Percentiles rank a stretch among this genome's conserved stretches.
These are phyloP conservation scores for Mesoligia furuncula DNA, from an alignment of 2,888 invertebrate species.

Conservation along the genomic window DNA sequence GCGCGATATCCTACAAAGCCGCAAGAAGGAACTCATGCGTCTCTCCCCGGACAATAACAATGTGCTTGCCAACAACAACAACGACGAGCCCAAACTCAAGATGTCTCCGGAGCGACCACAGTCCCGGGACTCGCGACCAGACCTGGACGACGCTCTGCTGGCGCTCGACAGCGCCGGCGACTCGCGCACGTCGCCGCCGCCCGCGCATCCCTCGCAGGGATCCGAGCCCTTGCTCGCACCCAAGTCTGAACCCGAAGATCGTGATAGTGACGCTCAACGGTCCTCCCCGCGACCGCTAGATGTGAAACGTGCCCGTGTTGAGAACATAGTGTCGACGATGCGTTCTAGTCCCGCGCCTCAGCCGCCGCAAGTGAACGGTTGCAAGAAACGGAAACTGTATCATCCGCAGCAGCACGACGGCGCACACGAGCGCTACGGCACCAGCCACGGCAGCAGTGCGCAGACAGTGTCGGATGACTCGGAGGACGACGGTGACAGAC, in stretches of 20 bases:
- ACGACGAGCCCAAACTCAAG: constrained; percentile 90
- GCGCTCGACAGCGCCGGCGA: constrained; percentile 90
- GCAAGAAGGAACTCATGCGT: constrained; percentile 95
- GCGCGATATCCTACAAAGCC: constrained; percentile 96
- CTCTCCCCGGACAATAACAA: constrained; percentile 91
- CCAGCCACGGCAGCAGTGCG: constrained; percentile 87
- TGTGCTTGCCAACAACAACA: constrained; percentile 90
- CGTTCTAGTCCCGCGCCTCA: constrained; percentile 95
- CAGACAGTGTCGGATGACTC: constrained; percentile 92
- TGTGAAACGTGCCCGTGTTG: constrained; percentile 97
- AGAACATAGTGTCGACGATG: constrained; percentile 98
- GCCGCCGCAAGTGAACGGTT: constrained; percentile 95
- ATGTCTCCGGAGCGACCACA: constrained; percentile 91
- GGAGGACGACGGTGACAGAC: constrained; percentile 94
- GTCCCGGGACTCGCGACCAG: constrained; percentile 91
- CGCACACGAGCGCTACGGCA: constrained; percentile 91
- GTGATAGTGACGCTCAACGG: constrained; percentile 91
- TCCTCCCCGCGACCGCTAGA: constrained; percentile 92
- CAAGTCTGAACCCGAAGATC: constrained; percentile 92
- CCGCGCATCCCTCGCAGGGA: constrained; percentile 85
- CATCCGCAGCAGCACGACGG: constrained; percentile 98
- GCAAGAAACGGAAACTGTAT: constrained; percentile 98
- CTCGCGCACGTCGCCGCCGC: constrained; percentile 89
- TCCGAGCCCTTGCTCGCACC: constrained; percentile 91
- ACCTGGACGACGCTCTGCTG: constrained; percentile 91